Conservation (phyloP, 2,113 vertebrate genomes). For the Silurus glanis region DNA sequence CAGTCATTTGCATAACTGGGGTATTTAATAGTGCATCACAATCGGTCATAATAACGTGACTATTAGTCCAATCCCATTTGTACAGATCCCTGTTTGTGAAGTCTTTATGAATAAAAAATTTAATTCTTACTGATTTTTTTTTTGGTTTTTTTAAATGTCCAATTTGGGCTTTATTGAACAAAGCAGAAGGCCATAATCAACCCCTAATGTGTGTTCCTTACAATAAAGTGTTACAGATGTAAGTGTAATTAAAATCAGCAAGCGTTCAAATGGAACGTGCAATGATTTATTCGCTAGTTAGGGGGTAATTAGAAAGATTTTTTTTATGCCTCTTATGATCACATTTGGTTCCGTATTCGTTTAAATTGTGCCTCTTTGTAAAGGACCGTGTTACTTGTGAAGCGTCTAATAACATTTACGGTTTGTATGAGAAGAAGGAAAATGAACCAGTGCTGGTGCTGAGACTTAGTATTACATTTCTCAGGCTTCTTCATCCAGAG, state of each 20-base stretch:
- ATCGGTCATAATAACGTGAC: not conserved
- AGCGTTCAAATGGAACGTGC: not conserved
- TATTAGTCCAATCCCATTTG: not conserved
- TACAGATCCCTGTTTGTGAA: not conserved
- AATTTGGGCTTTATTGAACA: not conserved
- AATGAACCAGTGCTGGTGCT: not conserved
- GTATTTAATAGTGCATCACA: not conserved
- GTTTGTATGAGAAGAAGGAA: not conserved
- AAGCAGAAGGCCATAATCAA: not conserved
- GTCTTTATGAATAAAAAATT: not conserved
- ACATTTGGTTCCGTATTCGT: not conserved
- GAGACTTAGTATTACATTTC: not conserved
- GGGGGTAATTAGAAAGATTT: not conserved
- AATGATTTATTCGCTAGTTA: not conserved
- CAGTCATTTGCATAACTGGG: not conserved
- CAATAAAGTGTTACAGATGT: not conserved
- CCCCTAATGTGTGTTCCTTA: not conserved
- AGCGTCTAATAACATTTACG: not conserved
- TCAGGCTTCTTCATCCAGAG: no score
- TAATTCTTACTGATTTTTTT: not conserved
- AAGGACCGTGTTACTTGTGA: not conserved
- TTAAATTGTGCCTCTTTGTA: not conserved
- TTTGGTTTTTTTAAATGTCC: not conserved
- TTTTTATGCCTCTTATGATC: not conserved
- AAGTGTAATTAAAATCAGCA: not conserved